These are phyloP conservation scores for Patiria pectinifera DNA, from an alignment of 53 echinoderm and acorn worm genomes.

Conservation along the genomic window DNA sequence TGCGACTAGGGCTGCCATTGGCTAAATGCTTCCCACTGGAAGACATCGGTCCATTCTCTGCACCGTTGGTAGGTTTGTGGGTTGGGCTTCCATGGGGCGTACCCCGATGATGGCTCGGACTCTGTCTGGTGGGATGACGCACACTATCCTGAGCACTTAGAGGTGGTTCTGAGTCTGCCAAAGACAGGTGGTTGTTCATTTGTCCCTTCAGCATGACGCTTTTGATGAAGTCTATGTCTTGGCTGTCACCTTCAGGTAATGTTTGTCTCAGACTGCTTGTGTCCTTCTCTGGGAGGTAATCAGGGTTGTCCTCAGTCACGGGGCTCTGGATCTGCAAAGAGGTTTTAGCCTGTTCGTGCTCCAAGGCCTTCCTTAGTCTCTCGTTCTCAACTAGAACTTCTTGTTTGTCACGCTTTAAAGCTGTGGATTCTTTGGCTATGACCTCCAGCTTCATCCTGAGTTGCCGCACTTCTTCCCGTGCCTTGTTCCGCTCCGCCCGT, in stretches of 20 bases:
- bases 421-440: slow-evolving; percentile 83
- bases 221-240: slow-evolving; percentile 64
- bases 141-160: neutral
- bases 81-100: slow-evolving; percentile 24
- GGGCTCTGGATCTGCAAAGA: slow-evolving; percentile 46
- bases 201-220: slow-evolving; percentile 46
- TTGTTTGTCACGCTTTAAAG: slow-evolving; percentile 88
- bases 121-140: neutral
- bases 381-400: slow-evolving; percentile 81
- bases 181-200: slow-evolving; percentile 43
- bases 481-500: slow-evolving; percentile 91
- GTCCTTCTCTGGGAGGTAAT: slow-evolving; percentile 77
- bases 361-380: slow-evolving; percentile 66
- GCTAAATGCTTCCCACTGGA: slow-evolving; percentile 18
- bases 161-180: slow-evolving; percentile 15
- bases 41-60: slow-evolving; percentile 30
- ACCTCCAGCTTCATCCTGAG: slow-evolving; percentile 90
- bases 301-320: slow-evolving; percentile 38
- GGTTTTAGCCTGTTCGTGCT: slow-evolving; percentile 54
- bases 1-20: slow-evolving; percentile 43
- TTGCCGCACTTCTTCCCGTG: slow-evolving; percentile 87
- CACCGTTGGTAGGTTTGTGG: slow-evolving; percentile 15
- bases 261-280: slow-evolving; percentile 13
- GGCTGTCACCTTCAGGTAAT: slow-evolving; percentile 17
- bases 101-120: neutral